Evolutionary conservation across 2,113 vertebrate genomes (phyloP).

Genomic region (Hystrix cristata): DNA sequence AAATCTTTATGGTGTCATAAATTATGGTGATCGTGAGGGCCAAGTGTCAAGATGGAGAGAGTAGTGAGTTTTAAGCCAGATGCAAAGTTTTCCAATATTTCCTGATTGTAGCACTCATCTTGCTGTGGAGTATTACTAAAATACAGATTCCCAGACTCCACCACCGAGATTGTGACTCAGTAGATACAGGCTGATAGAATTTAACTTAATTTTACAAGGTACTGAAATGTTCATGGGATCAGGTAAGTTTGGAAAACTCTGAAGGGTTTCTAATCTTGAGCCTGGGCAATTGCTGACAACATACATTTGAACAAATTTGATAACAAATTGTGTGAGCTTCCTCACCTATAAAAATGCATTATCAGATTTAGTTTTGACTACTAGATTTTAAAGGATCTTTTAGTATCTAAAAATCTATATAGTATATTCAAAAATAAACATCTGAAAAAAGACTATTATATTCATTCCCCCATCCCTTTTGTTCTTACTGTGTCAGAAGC

Average conservation of each 20-base stretch:
- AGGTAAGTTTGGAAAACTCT: neutral
- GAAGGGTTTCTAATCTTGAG: slow-evolving; percentile 31
- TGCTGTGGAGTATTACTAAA: neutral
- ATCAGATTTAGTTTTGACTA: slow-evolving; percentile 5
- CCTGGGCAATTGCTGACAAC: neutral
- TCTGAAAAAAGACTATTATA: neutral
- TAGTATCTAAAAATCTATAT: slow-evolving; percentile 7
- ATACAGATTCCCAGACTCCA: neutral
- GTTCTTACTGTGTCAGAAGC: neutral
- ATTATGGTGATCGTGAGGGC: neutral
- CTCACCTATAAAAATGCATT: neutral
- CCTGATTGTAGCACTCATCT: neutral
- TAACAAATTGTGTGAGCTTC: neutral
- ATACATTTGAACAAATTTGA: neutral
- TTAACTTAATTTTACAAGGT: neutral
- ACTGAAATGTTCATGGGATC: neutral
- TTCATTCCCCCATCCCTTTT: neutral
- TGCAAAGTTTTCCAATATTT: neutral
- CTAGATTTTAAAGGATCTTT: neutral
- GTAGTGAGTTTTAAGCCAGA: neutral
- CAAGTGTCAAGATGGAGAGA: slow-evolving; percentile 40
- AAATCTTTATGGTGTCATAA: slow-evolving; percentile 21
- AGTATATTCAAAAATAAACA: neutral
- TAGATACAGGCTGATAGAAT: neutral
- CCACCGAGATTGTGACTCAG: neutral